Evolutionary conservation across 2,888 invertebrate species (phyloP).

Genomic region (Ypsolopha sequella): DNA sequence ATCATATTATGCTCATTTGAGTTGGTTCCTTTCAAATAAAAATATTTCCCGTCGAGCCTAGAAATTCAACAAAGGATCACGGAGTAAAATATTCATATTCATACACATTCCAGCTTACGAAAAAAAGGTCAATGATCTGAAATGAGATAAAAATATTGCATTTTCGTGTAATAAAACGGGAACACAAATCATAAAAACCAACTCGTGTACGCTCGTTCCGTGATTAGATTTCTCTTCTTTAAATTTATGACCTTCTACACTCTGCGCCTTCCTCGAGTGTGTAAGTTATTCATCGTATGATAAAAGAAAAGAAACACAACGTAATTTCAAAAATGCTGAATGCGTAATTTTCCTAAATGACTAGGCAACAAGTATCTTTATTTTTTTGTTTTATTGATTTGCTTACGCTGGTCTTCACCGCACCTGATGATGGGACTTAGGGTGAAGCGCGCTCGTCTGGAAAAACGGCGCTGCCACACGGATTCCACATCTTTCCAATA

Average conservation of each 20-base stretch:
- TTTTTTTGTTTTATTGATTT: too few relatives aligned
- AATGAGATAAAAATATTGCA: conserved; percentile 1
- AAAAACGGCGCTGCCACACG: too few relatives aligned
- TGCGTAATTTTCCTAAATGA: too few relatives aligned
- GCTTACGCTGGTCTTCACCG: too few relatives aligned
- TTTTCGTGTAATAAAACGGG: not conserved
- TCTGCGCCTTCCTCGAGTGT: not conserved
- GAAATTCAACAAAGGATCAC: not conserved
- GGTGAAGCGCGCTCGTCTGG: too few relatives aligned
- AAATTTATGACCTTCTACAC: not conserved
- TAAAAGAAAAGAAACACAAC: too few relatives aligned
- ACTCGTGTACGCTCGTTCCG: not conserved
- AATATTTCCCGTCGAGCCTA: not conserved
- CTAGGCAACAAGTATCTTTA: too few relatives aligned
- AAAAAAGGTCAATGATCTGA: conserved; percentile 2
- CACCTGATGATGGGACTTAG: too few relatives aligned
- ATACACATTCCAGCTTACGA: not conserved
- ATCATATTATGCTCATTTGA: too few relatives aligned
- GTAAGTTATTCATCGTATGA: too few relatives aligned
- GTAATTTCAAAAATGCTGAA: too few relatives aligned
- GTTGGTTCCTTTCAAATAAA: not conserved
- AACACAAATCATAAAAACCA: conserved; percentile 2
- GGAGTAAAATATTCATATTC: not conserved
- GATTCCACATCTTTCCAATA: too few relatives aligned
- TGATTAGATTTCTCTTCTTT: not conserved